phyloP scores from a whole-genome alignment of 2,888 invertebrate species.

The Hydriomena furcata region DNA sequence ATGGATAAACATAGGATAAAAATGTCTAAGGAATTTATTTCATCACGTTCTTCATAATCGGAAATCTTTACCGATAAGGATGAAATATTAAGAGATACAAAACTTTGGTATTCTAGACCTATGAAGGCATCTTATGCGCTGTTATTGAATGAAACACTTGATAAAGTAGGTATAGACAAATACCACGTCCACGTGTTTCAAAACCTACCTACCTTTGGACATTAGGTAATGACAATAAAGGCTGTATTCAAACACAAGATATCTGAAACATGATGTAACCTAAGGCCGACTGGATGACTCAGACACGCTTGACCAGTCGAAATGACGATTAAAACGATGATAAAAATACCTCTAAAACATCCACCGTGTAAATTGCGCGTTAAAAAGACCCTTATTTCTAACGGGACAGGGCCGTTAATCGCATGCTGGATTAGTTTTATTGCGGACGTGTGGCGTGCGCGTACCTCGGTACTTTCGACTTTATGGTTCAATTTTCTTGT shows the following conservation, averaged over 20 bases:
- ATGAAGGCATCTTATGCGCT: neutral
- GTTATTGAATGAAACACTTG: slow-evolving; percentile 1
- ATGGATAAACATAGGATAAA: slow-evolving; percentile 6
- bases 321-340: slow-evolving; percentile 45
- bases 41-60: slow-evolving; percentile 12
- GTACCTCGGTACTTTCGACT: slow-evolving; percentile 20
- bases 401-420: slow-evolving; percentile 33
- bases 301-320: slow-evolving; percentile 45
- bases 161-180: neutral
- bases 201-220: slow-evolving; percentile 1
- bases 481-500: slow-evolving; percentile 34
- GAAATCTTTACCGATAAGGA: neutral
- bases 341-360: slow-evolving; percentile 47
- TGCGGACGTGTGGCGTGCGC: slow-evolving; percentile 31
- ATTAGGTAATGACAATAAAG: slow-evolving; percentile 19
- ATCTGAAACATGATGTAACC: slow-evolving; percentile 29
- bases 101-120: slow-evolving; percentile 7
- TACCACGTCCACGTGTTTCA: slow-evolving; percentile 1
- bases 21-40: slow-evolving; percentile 12
- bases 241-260: slow-evolving; percentile 15
- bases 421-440: slow-evolving; percentile 34
- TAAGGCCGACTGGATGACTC: slow-evolving; percentile 36
- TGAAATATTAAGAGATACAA: neutral
- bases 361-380: slow-evolving; percentile 42
- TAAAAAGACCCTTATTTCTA: slow-evolving; percentile 31